Evolutionary conservation across 2,113 vertebrate genomes (phyloP).

Genomic region (Atlantisia rogersi): DNA sequence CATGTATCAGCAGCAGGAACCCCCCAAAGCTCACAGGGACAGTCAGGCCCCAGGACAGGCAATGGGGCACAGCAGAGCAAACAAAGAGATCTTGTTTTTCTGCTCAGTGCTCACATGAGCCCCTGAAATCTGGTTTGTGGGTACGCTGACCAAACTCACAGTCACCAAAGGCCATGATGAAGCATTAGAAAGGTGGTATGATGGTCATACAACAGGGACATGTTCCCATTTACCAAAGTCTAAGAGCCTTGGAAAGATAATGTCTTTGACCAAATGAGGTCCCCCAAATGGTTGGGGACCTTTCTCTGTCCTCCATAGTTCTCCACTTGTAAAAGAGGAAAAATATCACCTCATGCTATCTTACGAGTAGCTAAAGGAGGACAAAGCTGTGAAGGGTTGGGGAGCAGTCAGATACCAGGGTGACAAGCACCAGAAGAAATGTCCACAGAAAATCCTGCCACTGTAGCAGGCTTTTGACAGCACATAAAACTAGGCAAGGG

Average conservation of each 20-base stretch:
- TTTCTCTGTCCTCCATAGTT: background rate
- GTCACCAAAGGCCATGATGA: background rate
- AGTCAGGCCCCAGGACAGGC: background rate
- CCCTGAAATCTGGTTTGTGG: background rate
- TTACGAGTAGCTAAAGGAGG: background rate
- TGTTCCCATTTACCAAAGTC: background rate
- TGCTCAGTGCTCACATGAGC: background rate
- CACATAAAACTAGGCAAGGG: background rate
- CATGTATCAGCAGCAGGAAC: background rate
- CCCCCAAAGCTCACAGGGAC: background rate
- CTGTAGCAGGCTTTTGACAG: background rate
- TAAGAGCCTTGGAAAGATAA: background rate
- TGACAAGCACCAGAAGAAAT: conserved; percentile 20
- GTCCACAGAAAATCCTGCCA: background rate
- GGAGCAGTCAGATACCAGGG: background rate
- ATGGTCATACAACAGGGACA: background rate
- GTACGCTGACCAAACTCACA: accelerated
- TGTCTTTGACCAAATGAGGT: background rate
- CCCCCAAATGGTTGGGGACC: background rate
- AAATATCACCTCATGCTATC: background rate
- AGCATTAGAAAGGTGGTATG: background rate
- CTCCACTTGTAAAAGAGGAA: background rate
- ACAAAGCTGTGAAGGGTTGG: background rate
- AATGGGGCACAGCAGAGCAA: background rate
- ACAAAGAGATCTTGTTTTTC: background rate